A percentile compares a stretch with the other conserved stretches of the same genome.
Evolutionary conservation across 2,797 vertebrate genomes (phyloP).

Genomic region (Hydrophis major): DNA sequence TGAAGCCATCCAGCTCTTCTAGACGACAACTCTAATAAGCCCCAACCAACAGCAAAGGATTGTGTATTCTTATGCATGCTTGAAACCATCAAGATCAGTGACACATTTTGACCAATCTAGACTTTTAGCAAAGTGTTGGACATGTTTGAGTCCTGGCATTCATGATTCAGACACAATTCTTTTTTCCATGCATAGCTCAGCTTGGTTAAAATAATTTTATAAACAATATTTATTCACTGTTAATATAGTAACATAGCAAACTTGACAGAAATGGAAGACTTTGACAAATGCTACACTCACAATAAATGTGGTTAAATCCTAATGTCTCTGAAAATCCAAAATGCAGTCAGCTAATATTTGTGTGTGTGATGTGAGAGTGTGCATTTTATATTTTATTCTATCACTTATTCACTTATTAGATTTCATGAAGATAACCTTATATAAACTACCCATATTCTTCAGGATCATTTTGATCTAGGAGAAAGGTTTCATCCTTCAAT

Average conservation of each 20-base stretch:
- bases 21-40: background rate
- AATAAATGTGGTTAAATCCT: constrained; percentile 55
- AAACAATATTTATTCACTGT: constrained; percentile 58
- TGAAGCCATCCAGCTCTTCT: background rate
- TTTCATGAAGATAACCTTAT: constrained; percentile 55
- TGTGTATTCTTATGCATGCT: background rate
- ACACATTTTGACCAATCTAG: background rate
- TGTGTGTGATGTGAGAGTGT: background rate
- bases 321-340: constrained; percentile 60
- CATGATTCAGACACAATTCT: background rate
- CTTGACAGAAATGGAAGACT: constrained; percentile 63
- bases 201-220: constrained; percentile 48
- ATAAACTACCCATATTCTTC: constrained; percentile 59
- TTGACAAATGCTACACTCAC: constrained; percentile 58
- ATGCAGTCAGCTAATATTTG: constrained; percentile 47
- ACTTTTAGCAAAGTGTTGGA: background rate
- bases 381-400: constrained; percentile 48
- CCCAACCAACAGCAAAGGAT: background rate
- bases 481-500: constrained; percentile 76
- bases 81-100: background rate
- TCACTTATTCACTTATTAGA: constrained; percentile 40
- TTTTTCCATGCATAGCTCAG: constrained; percentile 29
- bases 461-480: constrained; percentile 68
- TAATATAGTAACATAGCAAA: constrained; percentile 60
- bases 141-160: background rate